These are phyloP conservation scores for Gonatopus flavifemur DNA, from an alignment of 1,140 invertebrate genomes.

Conservation along the genomic window DNA sequence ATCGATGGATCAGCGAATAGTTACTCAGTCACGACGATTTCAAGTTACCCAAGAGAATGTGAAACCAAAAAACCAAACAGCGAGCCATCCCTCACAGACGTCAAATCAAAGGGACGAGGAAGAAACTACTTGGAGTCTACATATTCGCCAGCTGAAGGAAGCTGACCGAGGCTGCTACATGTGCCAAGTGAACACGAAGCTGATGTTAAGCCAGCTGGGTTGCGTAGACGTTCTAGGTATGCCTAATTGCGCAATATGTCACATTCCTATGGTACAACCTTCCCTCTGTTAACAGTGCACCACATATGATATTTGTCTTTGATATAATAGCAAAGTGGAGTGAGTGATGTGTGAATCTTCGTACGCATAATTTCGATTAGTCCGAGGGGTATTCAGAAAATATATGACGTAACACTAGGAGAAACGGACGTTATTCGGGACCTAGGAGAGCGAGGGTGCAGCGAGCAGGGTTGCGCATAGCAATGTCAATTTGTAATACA, in stretches of 20 bases:
- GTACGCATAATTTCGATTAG: too few relatives aligned
- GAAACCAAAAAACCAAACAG: constrained; percentile 43
- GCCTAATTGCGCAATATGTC: constrained; percentile 42
- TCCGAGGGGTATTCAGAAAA: too few relatives aligned
- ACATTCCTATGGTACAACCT: constrained; percentile 35
- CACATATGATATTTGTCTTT: too few relatives aligned
- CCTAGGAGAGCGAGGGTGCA: too few relatives aligned
- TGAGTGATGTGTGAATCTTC: too few relatives aligned
- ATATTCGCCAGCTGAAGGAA: constrained; percentile 58
- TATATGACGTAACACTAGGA: too few relatives aligned
- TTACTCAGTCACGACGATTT: constrained; percentile 61
- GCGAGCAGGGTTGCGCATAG: too few relatives aligned
- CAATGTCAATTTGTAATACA: too few relatives aligned
- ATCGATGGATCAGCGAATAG: constrained; percentile 60
- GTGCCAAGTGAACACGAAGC: constrained; percentile 86
- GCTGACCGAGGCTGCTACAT: constrained; percentile 71
- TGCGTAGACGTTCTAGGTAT: constrained; percentile 87
- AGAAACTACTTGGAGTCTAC: constrained; percentile 57
- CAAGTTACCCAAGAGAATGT: constrained; percentile 57
- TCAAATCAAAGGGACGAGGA: constrained; percentile 48
- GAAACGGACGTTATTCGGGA: too few relatives aligned
- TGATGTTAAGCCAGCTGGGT: constrained; percentile 85
- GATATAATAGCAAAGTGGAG: too few relatives aligned
- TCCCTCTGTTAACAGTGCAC: too few relatives aligned
- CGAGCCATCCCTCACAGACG: too few relatives aligned